Conservation (phyloP, 2,797 vertebrate genomes). For the Carduelis carduelis region DNA sequence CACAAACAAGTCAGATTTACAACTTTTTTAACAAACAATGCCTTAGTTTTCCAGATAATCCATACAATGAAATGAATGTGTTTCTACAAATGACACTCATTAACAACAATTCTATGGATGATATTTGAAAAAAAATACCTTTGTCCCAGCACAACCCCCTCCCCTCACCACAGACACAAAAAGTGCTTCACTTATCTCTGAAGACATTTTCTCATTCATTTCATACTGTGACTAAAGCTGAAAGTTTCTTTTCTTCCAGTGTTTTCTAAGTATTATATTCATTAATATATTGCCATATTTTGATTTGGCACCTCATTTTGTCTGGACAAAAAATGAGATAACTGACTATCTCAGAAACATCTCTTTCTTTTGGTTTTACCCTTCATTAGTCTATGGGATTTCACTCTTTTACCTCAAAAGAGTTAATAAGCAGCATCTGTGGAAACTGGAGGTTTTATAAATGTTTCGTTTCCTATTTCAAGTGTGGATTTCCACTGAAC, state of each 20-base stretch:
- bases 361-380: not conserved
- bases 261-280: not conserved
- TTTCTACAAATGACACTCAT: not conserved
- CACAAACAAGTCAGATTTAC: not conserved
- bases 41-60: not conserved
- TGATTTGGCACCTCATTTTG: not conserved
- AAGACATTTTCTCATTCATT: not conserved
- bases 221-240: not conserved
- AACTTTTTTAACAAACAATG: not conserved
- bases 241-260: not conserved
- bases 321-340: not conserved
- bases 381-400: not conserved
- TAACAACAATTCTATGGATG: not conserved
- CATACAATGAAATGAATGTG: not conserved
- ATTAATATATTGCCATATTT: not conserved
- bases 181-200: not conserved
- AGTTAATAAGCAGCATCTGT: not conserved
- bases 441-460: not conserved
- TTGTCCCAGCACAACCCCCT: fast-evolving
- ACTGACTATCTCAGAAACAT: not conserved
- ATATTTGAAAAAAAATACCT: not conserved
- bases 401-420: not conserved
- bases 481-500: not conserved
- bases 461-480: not conserved
- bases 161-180: fast-evolving